Conservation (phyloP, 1,140 invertebrate genomes). For the Drosophila bocqueti region DNA sequence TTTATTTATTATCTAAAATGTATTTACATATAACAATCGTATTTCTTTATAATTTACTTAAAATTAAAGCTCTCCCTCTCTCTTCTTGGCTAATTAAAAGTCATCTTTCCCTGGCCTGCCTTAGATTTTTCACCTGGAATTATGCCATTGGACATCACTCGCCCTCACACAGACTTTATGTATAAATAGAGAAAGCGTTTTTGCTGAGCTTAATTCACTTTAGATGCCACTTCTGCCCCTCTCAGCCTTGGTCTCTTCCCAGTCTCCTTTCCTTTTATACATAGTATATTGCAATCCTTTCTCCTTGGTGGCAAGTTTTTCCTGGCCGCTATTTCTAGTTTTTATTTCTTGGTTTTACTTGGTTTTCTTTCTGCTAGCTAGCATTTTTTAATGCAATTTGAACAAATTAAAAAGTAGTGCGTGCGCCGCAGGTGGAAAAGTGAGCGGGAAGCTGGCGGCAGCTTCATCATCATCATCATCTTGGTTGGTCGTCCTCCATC, state of each 20-base stretch:
- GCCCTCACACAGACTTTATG: neutral
- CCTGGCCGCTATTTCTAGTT: slow-evolving; percentile 30
- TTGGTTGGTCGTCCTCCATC: slow-evolving; percentile 2
- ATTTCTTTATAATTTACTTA: neutral
- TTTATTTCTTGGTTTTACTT: slow-evolving; percentile 24
- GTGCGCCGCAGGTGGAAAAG: slow-evolving; percentile 25
- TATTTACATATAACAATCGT: neutral
- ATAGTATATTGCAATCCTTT: slow-evolving; percentile 10
- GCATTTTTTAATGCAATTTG: slow-evolving; percentile 70
- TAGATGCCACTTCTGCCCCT: slow-evolving; percentile 30
- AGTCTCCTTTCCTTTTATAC: neutral
- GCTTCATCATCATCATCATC: slow-evolving; percentile 18
- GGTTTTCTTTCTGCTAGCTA: neutral
- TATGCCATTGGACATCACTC: slow-evolving; percentile 15
- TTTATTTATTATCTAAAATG: neutral
- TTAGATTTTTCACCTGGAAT: neutral
- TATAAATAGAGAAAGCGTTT: slow-evolving; percentile 23
- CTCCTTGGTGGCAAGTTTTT: slow-evolving; percentile 17
- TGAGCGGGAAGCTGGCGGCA: neutral
- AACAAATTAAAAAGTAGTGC: slow-evolving; percentile 79
- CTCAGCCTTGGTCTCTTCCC: neutral
- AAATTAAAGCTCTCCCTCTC: neutral
- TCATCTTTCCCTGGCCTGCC: neutral
- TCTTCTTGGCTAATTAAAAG: slow-evolving; percentile 11
- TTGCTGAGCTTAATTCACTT: slow-evolving; percentile 68